phyloP scores from a whole-genome alignment of 2,113 vertebrate species.

The Pogonocichla stellata region DNA sequence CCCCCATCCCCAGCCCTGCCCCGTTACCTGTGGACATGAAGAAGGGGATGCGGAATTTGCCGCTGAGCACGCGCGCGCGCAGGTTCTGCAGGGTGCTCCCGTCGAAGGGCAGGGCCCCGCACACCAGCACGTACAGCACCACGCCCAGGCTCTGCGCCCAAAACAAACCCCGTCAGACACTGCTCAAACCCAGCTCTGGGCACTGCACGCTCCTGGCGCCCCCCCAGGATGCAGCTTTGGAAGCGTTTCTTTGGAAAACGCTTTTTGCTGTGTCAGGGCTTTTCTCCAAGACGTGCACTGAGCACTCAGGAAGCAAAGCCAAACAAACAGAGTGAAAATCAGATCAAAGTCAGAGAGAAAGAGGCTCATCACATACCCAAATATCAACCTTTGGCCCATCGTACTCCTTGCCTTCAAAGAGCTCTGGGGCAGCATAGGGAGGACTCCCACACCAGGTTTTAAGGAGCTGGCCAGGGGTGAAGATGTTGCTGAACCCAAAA shows the following conservation, averaged over 20 bases:
- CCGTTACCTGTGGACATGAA: constrained; percentile 98
- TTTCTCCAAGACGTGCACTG: rapidly evolving
- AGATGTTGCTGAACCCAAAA: constrained; percentile 98
- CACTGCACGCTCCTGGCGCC: rapidly evolving
- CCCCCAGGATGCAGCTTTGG: neutral
- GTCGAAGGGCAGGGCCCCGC: constrained; percentile 94
- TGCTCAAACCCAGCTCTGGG: rapidly evolving
- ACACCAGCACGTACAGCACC: constrained; percentile 95
- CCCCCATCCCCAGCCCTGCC: neutral
- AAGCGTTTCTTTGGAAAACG: rapidly evolving
- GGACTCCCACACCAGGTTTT: constrained; percentile 99
- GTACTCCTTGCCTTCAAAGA: constrained; percentile 98
- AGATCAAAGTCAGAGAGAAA: neutral
- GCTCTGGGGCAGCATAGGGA: constrained; percentile 94
- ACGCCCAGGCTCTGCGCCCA: constrained; percentile 89
- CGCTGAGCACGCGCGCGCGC: constrained; percentile 93
- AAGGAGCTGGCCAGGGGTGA: constrained; percentile 92
- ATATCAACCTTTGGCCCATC: constrained; percentile 99
- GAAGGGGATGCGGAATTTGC: constrained; percentile 98
- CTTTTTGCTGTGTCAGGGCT: neutral
- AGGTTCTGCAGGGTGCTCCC: constrained; percentile 98
- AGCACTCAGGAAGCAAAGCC: neutral
- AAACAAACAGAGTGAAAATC: neutral
- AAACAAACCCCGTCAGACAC: neutral
- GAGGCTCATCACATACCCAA: constrained; percentile 80